A percentile compares a stretch with the other conserved stretches of the same genome.
These are phyloP conservation scores for Anolis apletophallus DNA, from an alignment of 2,797 vertebrate genomes.

Conservation along the genomic window DNA sequence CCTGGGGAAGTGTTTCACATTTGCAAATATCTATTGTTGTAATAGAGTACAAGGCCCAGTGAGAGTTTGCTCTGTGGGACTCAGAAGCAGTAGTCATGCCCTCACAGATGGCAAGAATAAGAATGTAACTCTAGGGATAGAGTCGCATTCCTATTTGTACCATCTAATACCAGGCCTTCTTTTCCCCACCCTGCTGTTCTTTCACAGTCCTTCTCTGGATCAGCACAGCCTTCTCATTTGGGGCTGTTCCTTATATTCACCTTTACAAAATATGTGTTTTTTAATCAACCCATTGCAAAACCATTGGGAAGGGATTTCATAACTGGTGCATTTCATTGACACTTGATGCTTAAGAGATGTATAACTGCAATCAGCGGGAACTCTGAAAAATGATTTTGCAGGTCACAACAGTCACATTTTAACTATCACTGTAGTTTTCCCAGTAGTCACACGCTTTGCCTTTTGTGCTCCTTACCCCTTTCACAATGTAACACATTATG, in stretches of 20 bases:
- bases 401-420: neutral
- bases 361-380: neutral
- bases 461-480: neutral
- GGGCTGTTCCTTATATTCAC: neutral
- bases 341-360: neutral
- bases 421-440: neutral
- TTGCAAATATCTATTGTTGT: conserved; percentile 9
- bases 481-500: neutral
- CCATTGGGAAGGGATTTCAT: neutral
- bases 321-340: neutral
- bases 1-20: conserved; percentile 32
- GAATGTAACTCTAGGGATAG: neutral
- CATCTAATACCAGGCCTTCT: conserved; percentile 8
- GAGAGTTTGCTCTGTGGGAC: conserved; percentile 31
- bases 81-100: conserved; percentile 31
- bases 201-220: neutral
- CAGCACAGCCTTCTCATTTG: neutral
- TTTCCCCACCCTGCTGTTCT: neutral
- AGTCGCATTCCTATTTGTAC: no score
- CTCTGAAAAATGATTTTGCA: neutral
- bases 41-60: neutral
- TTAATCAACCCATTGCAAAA: neutral
- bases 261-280: neutral
- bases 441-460: neutral
- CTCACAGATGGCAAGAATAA: neutral